Evolutionary conservation across 2,113 vertebrate species (phyloP), one percentile per base, ranked within the genome.

Genomic region (Chionomys nivalis): DNA sequence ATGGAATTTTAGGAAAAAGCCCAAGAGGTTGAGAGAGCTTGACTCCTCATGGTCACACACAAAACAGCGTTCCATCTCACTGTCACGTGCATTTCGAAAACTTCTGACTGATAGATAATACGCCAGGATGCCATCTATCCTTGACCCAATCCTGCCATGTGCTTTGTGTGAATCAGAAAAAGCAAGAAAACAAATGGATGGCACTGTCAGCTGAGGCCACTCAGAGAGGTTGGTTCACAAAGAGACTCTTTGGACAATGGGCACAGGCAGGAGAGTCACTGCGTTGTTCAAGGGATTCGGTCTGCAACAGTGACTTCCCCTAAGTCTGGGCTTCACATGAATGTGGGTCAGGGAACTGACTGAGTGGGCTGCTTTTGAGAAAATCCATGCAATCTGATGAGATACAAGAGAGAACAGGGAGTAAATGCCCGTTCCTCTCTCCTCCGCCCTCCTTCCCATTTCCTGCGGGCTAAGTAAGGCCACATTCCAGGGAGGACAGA

Each of bases 21-120:
- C 19, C n/a, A 72, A 79, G 52, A 77, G 33, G 75, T 78, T 44
- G 76, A 8, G 6, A 2, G 28, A 61, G 24, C 1, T 17, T 86
- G 83, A 6, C 28, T 66, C 78, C 68, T 78, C 24, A 4, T 13
- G 28, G n/a, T 33, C 77, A 79, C 49, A 72, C 10, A 26, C 49
- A 39, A 39, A 42, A 33, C 2, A 44, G 4, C 0, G 3, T 28
- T 7, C 5, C 8, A 2, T 19, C 21, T 24, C 13, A 31, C 49
- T 3, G 19, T 31, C 24, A 36, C 5, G 19, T 39, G 5, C 3
- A 11, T 36, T 75, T 52, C 42, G 26, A 89, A 89, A 79, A 58
- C 23, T 3, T 26, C 28, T 36, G 61, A 82, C 24, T 44, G 33
- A 26, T 10, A 33, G 63, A 75, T n/a, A n/a, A n/a, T n/a, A 55